These are phyloP conservation scores for Apomyelois bistriatella DNA, from an alignment of 2,888 invertebrate species.

Conservation along the genomic window DNA sequence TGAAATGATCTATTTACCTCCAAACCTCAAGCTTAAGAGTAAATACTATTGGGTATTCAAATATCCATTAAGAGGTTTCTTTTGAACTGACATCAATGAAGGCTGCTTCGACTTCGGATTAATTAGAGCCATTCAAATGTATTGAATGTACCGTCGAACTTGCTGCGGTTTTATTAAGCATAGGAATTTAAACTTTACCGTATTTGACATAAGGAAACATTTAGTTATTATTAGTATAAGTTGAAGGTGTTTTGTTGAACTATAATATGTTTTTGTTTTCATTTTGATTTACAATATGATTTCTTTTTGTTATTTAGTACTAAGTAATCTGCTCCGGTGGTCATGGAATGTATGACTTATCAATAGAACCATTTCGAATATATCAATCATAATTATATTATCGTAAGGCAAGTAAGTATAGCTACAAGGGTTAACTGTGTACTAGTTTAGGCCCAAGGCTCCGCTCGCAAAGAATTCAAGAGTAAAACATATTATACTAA, in stretches of 20 bases:
- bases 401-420: neutral
- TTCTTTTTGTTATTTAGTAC: constrained; percentile 15
- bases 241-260: constrained; percentile 18
- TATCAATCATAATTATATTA: constrained; percentile 12
- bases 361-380: constrained; percentile 8
- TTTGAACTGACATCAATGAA: constrained; percentile 63
- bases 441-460: too few relatives aligned
- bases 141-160: constrained; percentile 46
- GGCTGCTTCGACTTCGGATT: constrained; percentile 57
- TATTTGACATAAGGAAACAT: neutral
- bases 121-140: constrained; percentile 65
- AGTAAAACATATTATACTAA: too few relatives aligned
- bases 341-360: constrained; percentile 19
- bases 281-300: constrained; percentile 14
- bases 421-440: neutral
- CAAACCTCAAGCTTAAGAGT: constrained; percentile 32
- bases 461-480: too few relatives aligned
- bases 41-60: constrained; percentile 62
- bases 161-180: constrained; percentile 25
- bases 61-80: constrained; percentile 73
- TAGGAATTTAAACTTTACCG: constrained; percentile 19
- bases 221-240: neutral
- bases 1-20: too few relatives aligned
- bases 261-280: constrained; percentile 18
- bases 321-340: constrained; percentile 19